phyloP scores from a whole-genome alignment of 2,797 vertebrate genomes.

The Etheostoma perlongum region DNA sequence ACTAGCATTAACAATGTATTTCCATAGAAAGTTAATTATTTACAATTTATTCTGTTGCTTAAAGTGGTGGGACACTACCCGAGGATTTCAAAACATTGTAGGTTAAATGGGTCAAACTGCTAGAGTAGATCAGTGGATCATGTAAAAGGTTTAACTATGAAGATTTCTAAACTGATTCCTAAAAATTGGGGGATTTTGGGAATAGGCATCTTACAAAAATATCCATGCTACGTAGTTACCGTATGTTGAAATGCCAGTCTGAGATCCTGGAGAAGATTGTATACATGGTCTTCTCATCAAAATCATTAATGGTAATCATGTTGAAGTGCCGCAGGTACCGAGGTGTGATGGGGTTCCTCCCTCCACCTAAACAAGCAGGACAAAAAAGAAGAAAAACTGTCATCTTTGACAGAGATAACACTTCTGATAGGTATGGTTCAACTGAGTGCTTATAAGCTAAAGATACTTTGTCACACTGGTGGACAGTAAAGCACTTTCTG shows the following conservation, averaged over 20 bases:
- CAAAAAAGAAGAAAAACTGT: neutral
- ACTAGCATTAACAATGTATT: neutral
- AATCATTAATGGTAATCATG: constrained; percentile 91
- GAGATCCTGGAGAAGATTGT: constrained; percentile 94
- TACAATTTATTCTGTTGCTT: neutral
- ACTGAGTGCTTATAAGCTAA: neutral
- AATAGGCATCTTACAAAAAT: neutral
- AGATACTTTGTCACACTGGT: neutral
- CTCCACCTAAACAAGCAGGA: constrained; percentile 85
- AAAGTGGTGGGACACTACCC: neutral
- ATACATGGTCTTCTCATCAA: constrained; percentile 92
- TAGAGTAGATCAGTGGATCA: neutral
- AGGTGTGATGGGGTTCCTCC: constrained; percentile 91
- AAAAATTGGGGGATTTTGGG: neutral
- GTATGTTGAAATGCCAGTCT: constrained; percentile 89
- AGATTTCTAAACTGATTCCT: constrained; percentile 1
- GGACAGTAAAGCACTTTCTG: neutral
- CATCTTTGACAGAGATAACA: neutral
- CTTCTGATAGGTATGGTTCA: neutral
- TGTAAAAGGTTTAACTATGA: neutral
- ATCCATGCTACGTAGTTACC: constrained; percentile 76
- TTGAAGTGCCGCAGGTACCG: constrained; percentile 93
- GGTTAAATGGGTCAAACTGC: neutral
- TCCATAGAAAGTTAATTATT: constrained; percentile 2
- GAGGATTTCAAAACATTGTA: neutral